Evolutionary conservation across 1,140 invertebrate genomes (phyloP), one percentile per base, ranked within the genome.

Genomic region (Chionoecetes opilio): DNA sequence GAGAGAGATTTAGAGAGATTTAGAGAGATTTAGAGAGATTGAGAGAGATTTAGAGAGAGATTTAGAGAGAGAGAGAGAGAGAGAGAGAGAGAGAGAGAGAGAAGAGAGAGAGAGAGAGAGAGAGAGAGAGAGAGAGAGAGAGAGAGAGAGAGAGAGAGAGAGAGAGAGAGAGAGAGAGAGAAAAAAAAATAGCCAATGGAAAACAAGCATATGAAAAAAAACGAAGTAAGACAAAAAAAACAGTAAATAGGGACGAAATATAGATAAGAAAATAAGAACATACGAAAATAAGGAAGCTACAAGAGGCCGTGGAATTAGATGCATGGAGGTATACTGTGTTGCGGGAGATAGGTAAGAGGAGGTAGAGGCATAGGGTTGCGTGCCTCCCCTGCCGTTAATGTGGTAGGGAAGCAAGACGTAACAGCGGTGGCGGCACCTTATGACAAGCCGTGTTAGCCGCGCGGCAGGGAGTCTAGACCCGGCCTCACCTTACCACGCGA

Each of bases 391-490:
- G 41, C n/a, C n/a, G n/a, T n/a, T n/a, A n/a, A n/a, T n/a, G 82
- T 91, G 91, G 94, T 35, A 87, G 82, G 46, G 94, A 95, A 95
- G 90, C 94, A 95, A 95, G 94, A 95, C 91, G 94, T 95, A 95
- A 95, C 94, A 88, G 41, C 31, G 29, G 90, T 85, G 46, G 94
- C 90, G 90, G 90, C 94, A 95, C 90, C 94, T 95, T 95, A 95
- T 95, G 94, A 95, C 94, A 95, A 95, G 94, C 94, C 46, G 84
- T 92, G 94, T 95, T 92, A 95, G 94, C 82, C 82, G 94, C 94
- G 31, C 94, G 92, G 94, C 94, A 82, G 94, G 94, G 94, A 95
- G 94, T 85, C 94, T 87, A n/a, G 21, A 9, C 82, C 11, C 87
- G 35, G 91, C 90, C 90, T 84, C 82, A 38, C 41, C 35, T 92